Conservation (phyloP, 2,888 invertebrate species). For the Chydorus sphaericus region DNA sequence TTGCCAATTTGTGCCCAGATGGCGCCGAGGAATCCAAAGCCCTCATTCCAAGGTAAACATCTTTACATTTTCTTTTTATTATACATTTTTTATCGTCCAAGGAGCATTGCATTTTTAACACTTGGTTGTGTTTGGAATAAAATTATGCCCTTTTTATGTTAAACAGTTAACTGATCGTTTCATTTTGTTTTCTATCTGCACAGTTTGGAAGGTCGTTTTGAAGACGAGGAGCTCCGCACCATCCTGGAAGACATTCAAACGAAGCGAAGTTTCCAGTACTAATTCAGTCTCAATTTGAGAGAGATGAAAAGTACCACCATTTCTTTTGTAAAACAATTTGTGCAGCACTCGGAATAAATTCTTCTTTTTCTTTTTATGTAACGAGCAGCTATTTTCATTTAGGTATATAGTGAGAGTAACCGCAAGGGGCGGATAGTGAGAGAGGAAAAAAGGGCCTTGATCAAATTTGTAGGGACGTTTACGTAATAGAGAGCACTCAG, state of each 20-base stretch:
- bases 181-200: constrained; percentile 19
- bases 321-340: no score
- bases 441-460: no score
- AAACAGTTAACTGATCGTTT: no score
- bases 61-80: no score
- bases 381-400: no score
- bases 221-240: constrained; percentile 93
- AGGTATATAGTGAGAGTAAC: no score
- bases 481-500: no score
- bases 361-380: neutral
- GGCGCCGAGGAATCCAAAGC: constrained; percentile 97
- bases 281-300: constrained; percentile 23
- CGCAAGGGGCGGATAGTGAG: no score
- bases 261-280: constrained; percentile 94
- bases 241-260: constrained; percentile 96
- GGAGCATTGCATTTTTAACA: neutral
- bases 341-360: no score
- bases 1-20: constrained; percentile 97
- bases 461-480: no score
- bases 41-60: constrained; percentile 59
- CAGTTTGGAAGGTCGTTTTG: constrained; percentile 86
- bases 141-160: neutral
- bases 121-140: neutral
- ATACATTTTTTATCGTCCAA: neutral
- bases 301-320: neutral